phyloP scores from a whole-genome alignment of 2,113 vertebrate species.

The Micromys minutus region DNA sequence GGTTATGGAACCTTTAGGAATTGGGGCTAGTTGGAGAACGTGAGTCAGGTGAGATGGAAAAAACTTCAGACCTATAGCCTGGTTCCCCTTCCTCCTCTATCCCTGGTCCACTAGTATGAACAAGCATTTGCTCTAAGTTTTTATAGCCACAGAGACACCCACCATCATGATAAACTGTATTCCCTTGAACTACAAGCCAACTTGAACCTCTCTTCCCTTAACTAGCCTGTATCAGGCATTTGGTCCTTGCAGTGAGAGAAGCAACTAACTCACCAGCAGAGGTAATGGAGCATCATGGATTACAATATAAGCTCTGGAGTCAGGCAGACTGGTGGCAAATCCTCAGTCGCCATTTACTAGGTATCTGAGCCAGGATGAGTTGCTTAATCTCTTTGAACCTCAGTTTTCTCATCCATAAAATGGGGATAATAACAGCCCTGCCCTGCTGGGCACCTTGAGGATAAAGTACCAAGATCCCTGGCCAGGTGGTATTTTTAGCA shows the following conservation, averaged over 20 bases:
- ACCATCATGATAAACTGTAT: background rate
- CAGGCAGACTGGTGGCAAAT: constrained; percentile 31
- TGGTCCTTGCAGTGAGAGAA: background rate
- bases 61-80: background rate
- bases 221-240: too few relatives aligned
- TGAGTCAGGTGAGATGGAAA: background rate
- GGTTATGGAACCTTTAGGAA: background rate
- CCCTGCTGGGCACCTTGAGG: background rate
- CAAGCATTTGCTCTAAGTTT: background rate
- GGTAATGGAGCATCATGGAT: background rate
- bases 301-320: background rate
- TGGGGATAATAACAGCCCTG: constrained; percentile 67
- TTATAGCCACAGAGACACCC: background rate
- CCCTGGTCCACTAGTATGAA: background rate
- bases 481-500: background rate
- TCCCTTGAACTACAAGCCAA: background rate
- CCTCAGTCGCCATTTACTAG: background rate
- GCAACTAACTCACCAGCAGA: background rate
- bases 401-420: constrained; percentile 70
- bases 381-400: constrained; percentile 73
- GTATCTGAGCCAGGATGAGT: background rate
- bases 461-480: background rate
- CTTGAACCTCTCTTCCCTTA: background rate
- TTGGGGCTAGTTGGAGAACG: background rate
- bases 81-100: background rate